Percentiles rank a stretch among this genome's conserved stretches.
Conservation (phyloP, 2,113 vertebrate species). For the Siniperca knerii region DNA sequence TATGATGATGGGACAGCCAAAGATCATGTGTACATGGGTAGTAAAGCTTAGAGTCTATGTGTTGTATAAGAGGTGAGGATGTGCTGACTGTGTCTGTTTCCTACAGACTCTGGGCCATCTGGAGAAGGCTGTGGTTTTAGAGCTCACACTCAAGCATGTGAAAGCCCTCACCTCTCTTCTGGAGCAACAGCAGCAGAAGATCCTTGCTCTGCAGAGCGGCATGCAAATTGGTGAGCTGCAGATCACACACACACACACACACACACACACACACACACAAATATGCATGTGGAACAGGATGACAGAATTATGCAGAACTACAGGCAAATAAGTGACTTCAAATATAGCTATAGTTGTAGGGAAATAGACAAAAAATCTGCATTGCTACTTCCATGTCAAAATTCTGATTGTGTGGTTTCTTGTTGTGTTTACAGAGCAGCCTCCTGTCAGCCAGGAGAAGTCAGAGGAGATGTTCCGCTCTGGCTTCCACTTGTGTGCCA, state of each 20-base stretch:
- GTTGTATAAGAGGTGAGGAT: conserved; percentile 67
- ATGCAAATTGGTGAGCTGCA: conserved; percentile 82
- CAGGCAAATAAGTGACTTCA: conserved; percentile 82
- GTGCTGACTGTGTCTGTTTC: conserved; percentile 69
- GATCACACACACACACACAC: background rate
- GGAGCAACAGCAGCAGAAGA: conserved; percentile 98
- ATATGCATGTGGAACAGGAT: background rate
- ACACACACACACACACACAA: background rate
- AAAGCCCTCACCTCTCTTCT: conserved; percentile 93
- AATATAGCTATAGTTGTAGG: background rate
- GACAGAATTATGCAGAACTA: background rate
- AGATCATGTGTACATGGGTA: background rate
- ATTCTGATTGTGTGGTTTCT: conserved; percentile 72
- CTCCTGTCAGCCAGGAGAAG: conserved; percentile 86
- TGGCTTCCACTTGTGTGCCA: conserved; percentile 97
- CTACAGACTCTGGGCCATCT: conserved; percentile 96
- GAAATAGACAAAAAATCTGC: too few species aligned
- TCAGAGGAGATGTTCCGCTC: conserved; percentile 96
- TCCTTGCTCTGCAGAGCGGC: conserved; percentile 94
- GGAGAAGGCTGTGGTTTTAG: conserved; percentile 98
- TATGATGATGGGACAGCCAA: background rate
- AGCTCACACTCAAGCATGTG: conserved; percentile 97
- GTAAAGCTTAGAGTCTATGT: conserved; percentile 5
- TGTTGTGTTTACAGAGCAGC: conserved; percentile 80
- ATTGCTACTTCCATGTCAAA: background rate